Percentiles rank a stretch among this genome's conserved stretches.
Evolutionary conservation across 2,113 vertebrate species (phyloP).

Genomic region (Rhagologus leucostigma): DNA sequence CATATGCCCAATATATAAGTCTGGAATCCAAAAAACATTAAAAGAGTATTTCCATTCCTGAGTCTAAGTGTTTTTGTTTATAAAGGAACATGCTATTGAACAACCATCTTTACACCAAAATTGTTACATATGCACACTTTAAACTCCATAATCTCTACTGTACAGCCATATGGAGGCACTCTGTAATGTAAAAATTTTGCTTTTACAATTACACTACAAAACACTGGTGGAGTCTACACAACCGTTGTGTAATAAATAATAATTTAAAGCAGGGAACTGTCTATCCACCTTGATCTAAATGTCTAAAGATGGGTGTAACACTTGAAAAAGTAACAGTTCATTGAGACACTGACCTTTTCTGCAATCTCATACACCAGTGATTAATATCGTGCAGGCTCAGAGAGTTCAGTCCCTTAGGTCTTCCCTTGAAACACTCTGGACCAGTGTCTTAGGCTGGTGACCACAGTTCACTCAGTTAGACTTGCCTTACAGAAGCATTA

Average conservation of each 20-base stretch:
- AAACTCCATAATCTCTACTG: background rate
- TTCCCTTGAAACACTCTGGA: background rate
- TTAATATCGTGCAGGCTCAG: background rate
- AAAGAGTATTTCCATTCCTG: background rate
- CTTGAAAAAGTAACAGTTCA: background rate
- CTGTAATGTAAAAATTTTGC: background rate
- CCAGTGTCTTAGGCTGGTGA: background rate
- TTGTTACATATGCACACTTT: background rate
- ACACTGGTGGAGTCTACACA: background rate
- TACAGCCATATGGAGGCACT: background rate
- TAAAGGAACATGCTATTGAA: background rate
- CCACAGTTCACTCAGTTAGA: background rate
- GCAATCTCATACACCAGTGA: background rate
- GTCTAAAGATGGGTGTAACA: background rate
- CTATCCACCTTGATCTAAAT: background rate
- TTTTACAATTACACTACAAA: background rate
- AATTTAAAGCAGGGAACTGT: background rate
- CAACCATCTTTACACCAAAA: background rate
- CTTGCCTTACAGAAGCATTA: fast-evolving
- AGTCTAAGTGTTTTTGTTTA: background rate
- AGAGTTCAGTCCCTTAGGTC: background rate
- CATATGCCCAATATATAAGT: background rate
- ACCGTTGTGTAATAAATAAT: background rate
- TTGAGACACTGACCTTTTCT: background rate
- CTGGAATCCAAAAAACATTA: background rate